A percentile compares a stretch with the other conserved stretches of the same genome.
phyloP scores from a whole-genome alignment of 35 echinoderm and acorn worm genomes.

The Heliocidaris erythrogramma region DNA sequence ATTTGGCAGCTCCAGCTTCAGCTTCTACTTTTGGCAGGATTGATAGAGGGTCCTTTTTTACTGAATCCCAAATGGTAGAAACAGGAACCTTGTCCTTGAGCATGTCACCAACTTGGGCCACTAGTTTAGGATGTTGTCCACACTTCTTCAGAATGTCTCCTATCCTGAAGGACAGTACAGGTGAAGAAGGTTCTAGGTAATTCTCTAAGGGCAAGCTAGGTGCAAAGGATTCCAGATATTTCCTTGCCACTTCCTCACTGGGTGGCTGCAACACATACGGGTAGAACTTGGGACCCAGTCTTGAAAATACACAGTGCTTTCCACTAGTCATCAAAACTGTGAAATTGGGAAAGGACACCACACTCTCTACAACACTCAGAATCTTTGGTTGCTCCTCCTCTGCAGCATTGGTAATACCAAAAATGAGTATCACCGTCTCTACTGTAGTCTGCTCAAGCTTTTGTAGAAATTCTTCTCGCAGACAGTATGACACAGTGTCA shows the following conservation, averaged over 20 bases:
- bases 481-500: background rate
- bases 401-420: background rate
- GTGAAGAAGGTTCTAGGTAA: background rate
- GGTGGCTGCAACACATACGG: background rate
- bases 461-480: background rate
- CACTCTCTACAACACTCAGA: background rate
- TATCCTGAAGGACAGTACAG: background rate
- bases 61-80: constrained; percentile 1
- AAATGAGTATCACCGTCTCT: background rate
- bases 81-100: background rate
- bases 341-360: background rate
- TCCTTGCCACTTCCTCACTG: background rate
- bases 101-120: background rate
- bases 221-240: background rate
- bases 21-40: background rate
- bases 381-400: background rate
- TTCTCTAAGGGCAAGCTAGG: background rate
- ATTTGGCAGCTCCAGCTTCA: background rate
- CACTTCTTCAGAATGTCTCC: background rate
- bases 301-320: background rate
- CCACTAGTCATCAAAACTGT: background rate
- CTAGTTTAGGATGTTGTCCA: background rate
- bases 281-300: background rate
- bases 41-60: background rate
- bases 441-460: background rate